A percentile compares a stretch with the other conserved stretches of the same genome.
These are phyloP conservation scores for Pseudopipra pipra DNA, from an alignment of 2,113 vertebrate species.

Conservation along the genomic window DNA sequence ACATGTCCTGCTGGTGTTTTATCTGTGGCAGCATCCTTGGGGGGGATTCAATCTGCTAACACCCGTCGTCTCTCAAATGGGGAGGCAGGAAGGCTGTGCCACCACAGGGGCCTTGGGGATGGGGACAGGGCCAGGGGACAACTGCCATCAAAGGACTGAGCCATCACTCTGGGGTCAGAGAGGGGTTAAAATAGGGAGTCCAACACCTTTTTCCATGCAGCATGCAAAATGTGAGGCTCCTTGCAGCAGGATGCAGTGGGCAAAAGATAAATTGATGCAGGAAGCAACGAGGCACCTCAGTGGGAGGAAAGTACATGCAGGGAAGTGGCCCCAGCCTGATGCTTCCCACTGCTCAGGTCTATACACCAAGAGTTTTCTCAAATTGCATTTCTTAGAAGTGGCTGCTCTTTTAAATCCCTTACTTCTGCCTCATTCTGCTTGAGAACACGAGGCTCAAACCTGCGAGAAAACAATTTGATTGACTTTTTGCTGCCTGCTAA, in stretches of 20 bases:
- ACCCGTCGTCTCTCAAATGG: neutral
- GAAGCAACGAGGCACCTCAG: neutral
- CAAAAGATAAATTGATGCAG: neutral
- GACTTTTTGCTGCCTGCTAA: slow-evolving; percentile 48
- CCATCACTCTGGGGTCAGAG: neutral
- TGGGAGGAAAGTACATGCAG: neutral
- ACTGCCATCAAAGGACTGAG: neutral
- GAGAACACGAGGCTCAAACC: neutral
- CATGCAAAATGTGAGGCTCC: neutral
- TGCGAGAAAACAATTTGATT: slow-evolving; percentile 30
- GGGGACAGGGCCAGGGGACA: neutral
- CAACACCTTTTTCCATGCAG: neutral
- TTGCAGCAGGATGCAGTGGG: neutral
- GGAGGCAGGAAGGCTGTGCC: neutral
- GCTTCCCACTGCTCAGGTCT: neutral
- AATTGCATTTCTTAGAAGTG: neutral
- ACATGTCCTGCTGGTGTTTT: slow-evolving; percentile 14
- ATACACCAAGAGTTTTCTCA: neutral
- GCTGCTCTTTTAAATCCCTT: slow-evolving; percentile 4
- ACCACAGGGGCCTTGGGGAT: fast-evolving
- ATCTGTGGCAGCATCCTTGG: neutral
- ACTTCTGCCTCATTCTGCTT: slow-evolving; percentile 9
- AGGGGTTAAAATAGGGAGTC: neutral
- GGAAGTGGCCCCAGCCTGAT: neutral
- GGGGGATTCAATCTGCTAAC: neutral